A percentile compares a stretch with the other conserved stretches of the same genome.
phyloP scores from a whole-genome alignment of 2,113 vertebrate genomes.

The Macquaria ambigua region DNA sequence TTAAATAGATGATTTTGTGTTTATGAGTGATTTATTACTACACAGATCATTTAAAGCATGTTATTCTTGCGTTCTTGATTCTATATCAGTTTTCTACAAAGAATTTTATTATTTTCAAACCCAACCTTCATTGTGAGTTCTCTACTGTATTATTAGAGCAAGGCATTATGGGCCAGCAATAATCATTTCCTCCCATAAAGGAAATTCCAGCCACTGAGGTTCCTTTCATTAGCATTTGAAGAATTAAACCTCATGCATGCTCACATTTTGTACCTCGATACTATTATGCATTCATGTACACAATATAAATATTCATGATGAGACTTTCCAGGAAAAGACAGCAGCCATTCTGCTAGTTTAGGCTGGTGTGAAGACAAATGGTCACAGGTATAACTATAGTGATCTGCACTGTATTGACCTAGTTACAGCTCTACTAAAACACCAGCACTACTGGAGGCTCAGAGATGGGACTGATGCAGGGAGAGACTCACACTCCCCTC shows the following conservation, averaged over 20 bases:
- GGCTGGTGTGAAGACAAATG: not conserved
- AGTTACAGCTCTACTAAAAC: constrained; percentile 18
- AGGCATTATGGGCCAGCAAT: too few species aligned
- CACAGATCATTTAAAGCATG: not conserved
- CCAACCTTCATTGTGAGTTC: too few species aligned
- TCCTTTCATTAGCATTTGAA: too few species aligned
- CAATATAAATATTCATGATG: too few species aligned
- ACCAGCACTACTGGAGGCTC: not conserved
- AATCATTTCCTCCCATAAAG: too few species aligned
- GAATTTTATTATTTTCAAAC: too few species aligned
- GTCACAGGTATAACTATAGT: not conserved
- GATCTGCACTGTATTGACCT: constrained; percentile 32
- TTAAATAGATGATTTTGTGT: not conserved
- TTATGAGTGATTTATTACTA: not conserved
- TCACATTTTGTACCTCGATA: not conserved
- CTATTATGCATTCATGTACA: too few species aligned
- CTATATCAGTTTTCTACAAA: too few species aligned
- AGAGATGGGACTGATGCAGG: not conserved
- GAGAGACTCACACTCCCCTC: not conserved
- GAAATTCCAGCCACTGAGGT: too few species aligned
- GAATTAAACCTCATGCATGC: not conserved
- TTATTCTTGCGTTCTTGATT: not conserved
- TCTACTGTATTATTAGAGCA: too few species aligned
- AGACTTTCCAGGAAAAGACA: not conserved
- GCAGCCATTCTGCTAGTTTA: not conserved